Conservation (phyloP, 2,888 invertebrate species). For the Cartodere bifasciata region DNA sequence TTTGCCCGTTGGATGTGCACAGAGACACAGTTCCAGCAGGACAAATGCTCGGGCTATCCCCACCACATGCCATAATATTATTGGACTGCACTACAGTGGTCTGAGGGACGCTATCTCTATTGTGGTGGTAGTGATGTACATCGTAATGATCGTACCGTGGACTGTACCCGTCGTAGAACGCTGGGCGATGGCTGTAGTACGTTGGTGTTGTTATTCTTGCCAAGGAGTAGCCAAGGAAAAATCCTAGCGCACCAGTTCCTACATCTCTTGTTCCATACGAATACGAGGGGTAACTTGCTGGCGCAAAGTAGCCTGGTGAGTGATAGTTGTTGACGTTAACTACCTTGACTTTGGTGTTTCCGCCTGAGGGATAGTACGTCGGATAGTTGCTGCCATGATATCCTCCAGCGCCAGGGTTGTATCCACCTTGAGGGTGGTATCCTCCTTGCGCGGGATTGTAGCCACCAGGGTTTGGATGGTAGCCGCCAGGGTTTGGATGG, state of each 20-base stretch:
- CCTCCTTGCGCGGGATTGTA: slow-evolving; percentile 2
- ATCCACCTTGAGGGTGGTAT: slow-evolving; percentile 11
- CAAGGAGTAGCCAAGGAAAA: slow-evolving; percentile 26
- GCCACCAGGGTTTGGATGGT: slow-evolving; percentile 5
- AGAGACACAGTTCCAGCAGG: slow-evolving; percentile 29
- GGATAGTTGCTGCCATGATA: neutral
- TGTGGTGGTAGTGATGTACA: slow-evolving; percentile 32
- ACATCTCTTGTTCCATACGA: slow-evolving; percentile 20
- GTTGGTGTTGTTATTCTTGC: slow-evolving; percentile 25
- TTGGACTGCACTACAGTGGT: slow-evolving; percentile 27
- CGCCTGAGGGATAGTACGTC: slow-evolving; percentile 4
- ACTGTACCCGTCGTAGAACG: slow-evolving; percentile 19
- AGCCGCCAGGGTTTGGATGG: slow-evolving; percentile 4
- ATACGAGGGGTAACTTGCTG: slow-evolving; percentile 18
- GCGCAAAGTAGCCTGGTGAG: slow-evolving; percentile 16
- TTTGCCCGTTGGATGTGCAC: slow-evolving; percentile 30
- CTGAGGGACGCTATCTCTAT: slow-evolving; percentile 22
- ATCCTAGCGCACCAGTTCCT: slow-evolving; percentile 25
- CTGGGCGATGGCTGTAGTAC: slow-evolving; percentile 16
- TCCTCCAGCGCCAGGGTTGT: slow-evolving; percentile 6
- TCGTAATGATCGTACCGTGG: slow-evolving; percentile 27
- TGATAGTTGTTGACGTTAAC: slow-evolving; percentile 23
- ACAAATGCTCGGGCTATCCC: slow-evolving; percentile 28
- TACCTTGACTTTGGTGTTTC: slow-evolving; percentile 13
- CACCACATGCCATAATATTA: slow-evolving; percentile 26